These are phyloP conservation scores for Styela clava DNA, from an alignment of 23 tunicate species.

Conservation along the genomic window DNA sequence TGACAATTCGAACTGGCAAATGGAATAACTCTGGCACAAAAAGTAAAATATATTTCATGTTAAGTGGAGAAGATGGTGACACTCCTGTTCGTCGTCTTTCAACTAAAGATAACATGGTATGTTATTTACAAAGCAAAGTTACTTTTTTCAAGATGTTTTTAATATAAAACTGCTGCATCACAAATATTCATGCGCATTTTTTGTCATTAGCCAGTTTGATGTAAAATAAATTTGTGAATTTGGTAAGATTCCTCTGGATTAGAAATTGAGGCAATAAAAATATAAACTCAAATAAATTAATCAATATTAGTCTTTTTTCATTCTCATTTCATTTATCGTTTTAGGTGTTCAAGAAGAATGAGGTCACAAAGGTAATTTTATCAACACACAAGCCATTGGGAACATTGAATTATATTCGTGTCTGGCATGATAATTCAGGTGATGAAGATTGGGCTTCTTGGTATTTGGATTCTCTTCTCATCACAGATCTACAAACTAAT, in stretches of 20 bases:
- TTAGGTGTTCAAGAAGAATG: not conserved
- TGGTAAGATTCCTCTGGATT: too few relatives aligned
- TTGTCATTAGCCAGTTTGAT: too few relatives aligned
- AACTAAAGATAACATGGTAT: conserved; percentile 34
- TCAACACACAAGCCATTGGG: conserved; percentile 49
- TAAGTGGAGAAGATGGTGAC: conserved; percentile 42
- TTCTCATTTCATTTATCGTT: too few relatives aligned
- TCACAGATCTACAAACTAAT: conserved; percentile 64
- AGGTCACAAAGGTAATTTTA: conserved; percentile 44
- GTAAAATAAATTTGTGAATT: too few relatives aligned
- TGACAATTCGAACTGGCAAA: conserved; percentile 57
- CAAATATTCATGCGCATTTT: too few relatives aligned
- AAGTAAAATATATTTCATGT: conserved; percentile 53
- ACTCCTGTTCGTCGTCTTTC: conserved; percentile 46
- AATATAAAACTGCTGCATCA: too few relatives aligned
- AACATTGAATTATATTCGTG: conserved; percentile 37
- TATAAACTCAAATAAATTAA: not conserved
- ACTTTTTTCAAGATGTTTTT: too few relatives aligned
- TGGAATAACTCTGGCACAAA: conserved; percentile 45
- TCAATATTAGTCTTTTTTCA: not conserved
- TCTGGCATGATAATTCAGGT: conserved; percentile 84
- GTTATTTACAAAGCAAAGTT: too few relatives aligned
- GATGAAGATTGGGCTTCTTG: conserved; percentile 55
- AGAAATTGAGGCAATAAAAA: not conserved
- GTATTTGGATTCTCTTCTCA: conserved; percentile 53